phyloP scores from a whole-genome alignment of 1,140 invertebrate genomes.

The Anastrepha ludens region DNA sequence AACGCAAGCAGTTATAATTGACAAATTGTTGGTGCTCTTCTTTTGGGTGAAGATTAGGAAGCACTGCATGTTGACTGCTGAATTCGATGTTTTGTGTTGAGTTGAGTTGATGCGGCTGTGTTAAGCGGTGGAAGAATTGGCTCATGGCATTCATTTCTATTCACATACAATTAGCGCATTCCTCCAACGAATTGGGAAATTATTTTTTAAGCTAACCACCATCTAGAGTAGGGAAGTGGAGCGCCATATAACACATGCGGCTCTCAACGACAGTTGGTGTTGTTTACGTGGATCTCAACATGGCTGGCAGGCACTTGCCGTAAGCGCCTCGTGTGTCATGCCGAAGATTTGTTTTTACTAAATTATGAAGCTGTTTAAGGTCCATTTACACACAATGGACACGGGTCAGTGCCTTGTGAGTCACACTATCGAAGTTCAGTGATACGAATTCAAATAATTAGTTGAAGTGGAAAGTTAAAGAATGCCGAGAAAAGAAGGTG shows the following conservation, averaged over 20 bases:
- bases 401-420: too few species aligned
- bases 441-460: too few species aligned
- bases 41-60: background rate
- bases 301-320: slow-evolving; percentile 12
- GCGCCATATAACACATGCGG: background rate
- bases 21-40: background rate
- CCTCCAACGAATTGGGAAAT: background rate
- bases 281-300: background rate
- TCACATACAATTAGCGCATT: slow-evolving; percentile 39
- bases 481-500: too few species aligned
- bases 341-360: too few species aligned
- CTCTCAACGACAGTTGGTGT: background rate
- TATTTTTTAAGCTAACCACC: background rate
- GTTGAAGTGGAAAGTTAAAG: too few species aligned
- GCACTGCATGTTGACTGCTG: too few species aligned
- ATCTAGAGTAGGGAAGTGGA: background rate
- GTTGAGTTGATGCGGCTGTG: background rate
- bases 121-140: background rate
- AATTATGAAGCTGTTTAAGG: too few species aligned
- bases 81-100: background rate
- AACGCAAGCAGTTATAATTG: slow-evolving; percentile 13
- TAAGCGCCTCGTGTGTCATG: background rate
- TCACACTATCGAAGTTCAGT: too few species aligned
- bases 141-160: slow-evolving; percentile 29
- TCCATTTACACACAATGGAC: too few species aligned